Conservation (phyloP, 23 tunicate genomes). For the Ascidia mentula region DNA sequence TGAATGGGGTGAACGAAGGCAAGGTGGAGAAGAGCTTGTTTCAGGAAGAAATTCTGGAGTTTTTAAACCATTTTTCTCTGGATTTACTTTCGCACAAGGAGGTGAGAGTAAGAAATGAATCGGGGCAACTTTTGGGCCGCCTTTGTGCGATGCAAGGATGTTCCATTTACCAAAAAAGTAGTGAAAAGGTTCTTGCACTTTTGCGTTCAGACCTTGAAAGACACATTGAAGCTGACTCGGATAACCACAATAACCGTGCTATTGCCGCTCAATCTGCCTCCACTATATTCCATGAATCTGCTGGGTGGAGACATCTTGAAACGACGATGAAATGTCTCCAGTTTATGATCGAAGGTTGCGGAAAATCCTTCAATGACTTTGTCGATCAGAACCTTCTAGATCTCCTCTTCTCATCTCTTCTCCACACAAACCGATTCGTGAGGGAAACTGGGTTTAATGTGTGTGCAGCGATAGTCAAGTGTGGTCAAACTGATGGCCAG, state of each 20-base stretch:
- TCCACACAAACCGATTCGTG: constrained; percentile 84
- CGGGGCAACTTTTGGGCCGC: constrained; percentile 67
- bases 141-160: constrained; percentile 46
- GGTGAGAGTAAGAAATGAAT: constrained; percentile 64
- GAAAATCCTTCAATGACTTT: constrained; percentile 53
- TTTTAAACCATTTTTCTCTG: constrained; percentile 21
- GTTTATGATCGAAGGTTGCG: constrained; percentile 79
- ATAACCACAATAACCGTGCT: not conserved
- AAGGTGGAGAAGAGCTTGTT: not conserved
- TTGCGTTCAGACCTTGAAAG: constrained; percentile 37
- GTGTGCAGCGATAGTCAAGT: constrained; percentile 57
- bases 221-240: constrained; percentile 32
- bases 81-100: constrained; percentile 48
- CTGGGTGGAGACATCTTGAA: constrained; percentile 97
- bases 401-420: constrained; percentile 53
- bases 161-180: constrained; percentile 16
- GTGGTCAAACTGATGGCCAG: constrained; percentile 38
- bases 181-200: constrained; percentile 16
- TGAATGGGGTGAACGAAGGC: constrained; percentile 10
- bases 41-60: constrained; percentile 1
- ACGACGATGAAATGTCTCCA: constrained; percentile 92
- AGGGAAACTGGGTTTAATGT: constrained; percentile 94
- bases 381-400: constrained; percentile 74
- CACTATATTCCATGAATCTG: constrained; percentile 83
- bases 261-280: constrained; percentile 8